phyloP scores from a whole-genome alignment of 2,888 invertebrate genomes.

The Linnaemya tessellans region DNA sequence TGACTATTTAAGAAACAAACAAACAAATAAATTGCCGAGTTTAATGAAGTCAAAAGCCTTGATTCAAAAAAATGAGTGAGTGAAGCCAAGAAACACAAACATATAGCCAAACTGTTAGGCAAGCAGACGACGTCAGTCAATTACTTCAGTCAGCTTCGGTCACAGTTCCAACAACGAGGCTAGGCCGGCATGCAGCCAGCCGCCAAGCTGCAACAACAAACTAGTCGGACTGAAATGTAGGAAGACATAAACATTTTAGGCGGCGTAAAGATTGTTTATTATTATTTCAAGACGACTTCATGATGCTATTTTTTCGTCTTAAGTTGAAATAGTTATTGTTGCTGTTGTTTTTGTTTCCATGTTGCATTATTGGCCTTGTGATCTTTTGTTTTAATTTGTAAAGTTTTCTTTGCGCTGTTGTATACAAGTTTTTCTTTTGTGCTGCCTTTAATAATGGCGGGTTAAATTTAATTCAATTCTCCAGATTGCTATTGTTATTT shows the following conservation, averaged over 20 bases:
- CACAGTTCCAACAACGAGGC: neutral
- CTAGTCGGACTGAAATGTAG: constrained; percentile 27
- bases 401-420: constrained; percentile 61
- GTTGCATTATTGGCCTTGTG: constrained; percentile 72
- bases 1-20: neutral
- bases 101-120: constrained; percentile 20
- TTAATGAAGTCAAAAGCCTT: constrained; percentile 41
- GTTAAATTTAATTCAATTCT: constrained; percentile 69
- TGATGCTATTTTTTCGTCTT: constrained; percentile 40
- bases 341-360: constrained; percentile 42
- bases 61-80: neutral
- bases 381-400: constrained; percentile 72
- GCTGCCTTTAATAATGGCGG: constrained; percentile 62
- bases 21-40: constrained; percentile 27
- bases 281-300: constrained; percentile 53
- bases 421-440: constrained; percentile 24
- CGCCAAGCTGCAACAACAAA: neutral
- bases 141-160: neutral
- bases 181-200: constrained; percentile 21
- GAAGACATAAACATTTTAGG: constrained; percentile 45
- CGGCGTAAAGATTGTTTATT: constrained; percentile 67
- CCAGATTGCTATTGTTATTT: constrained; percentile 37
- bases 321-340: constrained; percentile 10
- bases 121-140: neutral
- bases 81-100: constrained; percentile 55